Evolutionary conservation across 2,113 vertebrate genomes (phyloP).

Genomic region (Gymnorhina tibicen): DNA sequence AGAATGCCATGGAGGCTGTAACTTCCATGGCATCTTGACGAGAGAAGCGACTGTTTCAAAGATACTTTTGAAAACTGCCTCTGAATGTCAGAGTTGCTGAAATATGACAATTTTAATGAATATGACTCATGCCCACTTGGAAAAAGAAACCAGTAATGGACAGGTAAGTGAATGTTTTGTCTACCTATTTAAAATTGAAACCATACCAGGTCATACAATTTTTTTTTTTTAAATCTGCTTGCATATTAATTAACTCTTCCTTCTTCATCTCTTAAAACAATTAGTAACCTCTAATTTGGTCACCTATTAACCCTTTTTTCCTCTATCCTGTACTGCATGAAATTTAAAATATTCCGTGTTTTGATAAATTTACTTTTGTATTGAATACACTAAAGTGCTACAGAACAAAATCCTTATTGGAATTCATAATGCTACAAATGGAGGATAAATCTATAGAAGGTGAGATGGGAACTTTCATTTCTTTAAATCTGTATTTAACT

Average conservation of each 20-base stretch:
- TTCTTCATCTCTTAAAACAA: background rate
- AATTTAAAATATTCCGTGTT: background rate
- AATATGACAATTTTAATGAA: background rate
- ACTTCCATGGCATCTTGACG: background rate
- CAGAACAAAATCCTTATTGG: background rate
- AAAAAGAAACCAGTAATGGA: background rate
- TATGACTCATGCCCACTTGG: background rate
- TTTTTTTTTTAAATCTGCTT: background rate
- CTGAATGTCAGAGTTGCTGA: background rate
- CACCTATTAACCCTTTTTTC: background rate
- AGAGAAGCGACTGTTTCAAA: background rate
- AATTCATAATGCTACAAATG: background rate
- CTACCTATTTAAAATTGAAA: background rate
- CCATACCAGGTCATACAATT: background rate
- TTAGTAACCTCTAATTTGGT: background rate
- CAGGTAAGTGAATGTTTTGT: background rate
- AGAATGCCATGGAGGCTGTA: background rate
- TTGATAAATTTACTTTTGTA: background rate
- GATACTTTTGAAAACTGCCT: background rate
- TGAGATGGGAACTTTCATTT: background rate
- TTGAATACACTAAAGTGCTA: background rate
- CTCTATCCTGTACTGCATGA: background rate
- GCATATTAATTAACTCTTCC: background rate
- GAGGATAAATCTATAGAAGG: background rate
- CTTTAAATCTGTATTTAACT: background rate